Percentiles rank a stretch among this genome's conserved stretches.
These are phyloP conservation scores for Muscidifurax raptorellus DNA, from an alignment of 1,140 invertebrate species.

Conservation along the genomic window DNA sequence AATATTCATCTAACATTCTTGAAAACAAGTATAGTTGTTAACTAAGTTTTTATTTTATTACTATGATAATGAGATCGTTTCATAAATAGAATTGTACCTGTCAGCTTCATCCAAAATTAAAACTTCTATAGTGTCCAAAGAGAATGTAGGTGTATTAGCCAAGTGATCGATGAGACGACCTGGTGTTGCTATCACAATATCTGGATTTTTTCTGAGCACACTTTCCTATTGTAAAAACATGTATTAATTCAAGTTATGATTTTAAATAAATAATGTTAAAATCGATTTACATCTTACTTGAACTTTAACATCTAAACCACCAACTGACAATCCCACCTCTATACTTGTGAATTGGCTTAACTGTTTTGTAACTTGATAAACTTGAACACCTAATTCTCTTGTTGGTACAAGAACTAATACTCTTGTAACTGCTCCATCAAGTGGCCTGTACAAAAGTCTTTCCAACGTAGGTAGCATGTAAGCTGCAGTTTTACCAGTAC, in stretches of 20 bases:
- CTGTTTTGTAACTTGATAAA: conserved; percentile 95
- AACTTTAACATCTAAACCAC: conserved; percentile 95
- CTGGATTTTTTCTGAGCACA: conserved; percentile 91
- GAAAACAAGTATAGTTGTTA: conserved; percentile 56
- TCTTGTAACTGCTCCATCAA: conserved; percentile 82
- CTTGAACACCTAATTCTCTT: conserved; percentile 96
- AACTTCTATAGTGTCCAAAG: conserved; percentile 93
- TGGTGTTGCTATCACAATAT: conserved; percentile 98
- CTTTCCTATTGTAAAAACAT: conserved; percentile 80
- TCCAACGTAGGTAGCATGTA: conserved; percentile 99
- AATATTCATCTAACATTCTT: conserved; percentile 98
- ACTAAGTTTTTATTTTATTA: conserved; percentile 56
- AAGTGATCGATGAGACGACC: conserved; percentile 98
- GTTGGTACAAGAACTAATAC: conserved; percentile 97
- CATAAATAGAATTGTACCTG: conserved; percentile 76
- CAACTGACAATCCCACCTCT: conserved; percentile 89
- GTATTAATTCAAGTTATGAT: neutral
- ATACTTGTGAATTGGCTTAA: conserved; percentile 91
- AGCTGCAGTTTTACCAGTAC: conserved; percentile 98
- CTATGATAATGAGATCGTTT: conserved; percentile 6
- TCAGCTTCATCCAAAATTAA: conserved; percentile 97
- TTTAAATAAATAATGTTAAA: neutral
- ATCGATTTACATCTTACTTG: conserved; percentile 77
- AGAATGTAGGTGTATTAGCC: conserved; percentile 96
- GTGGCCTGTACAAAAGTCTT: conserved; percentile 88